These are phyloP conservation scores for Dicaeum eximium DNA, from an alignment of 2,113 vertebrate genomes.

Conservation along the genomic window DNA sequence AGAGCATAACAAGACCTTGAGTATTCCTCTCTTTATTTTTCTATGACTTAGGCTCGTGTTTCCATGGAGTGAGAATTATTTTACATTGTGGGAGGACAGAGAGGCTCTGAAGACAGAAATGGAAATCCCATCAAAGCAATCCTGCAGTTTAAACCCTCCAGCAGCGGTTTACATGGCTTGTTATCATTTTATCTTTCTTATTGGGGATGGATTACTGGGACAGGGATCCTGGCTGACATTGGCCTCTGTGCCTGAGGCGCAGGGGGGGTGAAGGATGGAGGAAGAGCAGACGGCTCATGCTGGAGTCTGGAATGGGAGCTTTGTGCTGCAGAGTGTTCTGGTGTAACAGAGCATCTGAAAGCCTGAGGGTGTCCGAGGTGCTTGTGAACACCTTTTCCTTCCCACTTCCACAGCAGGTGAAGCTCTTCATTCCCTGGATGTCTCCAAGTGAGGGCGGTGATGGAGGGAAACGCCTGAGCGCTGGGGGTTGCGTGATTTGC, in stretches of 20 bases:
- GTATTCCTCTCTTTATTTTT: slow-evolving; percentile 37
- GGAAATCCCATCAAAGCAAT: slow-evolving; percentile 15
- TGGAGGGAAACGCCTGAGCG: neutral
- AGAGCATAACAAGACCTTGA: slow-evolving; percentile 21
- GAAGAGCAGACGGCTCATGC: rapidly evolving
- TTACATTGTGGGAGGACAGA: neutral
- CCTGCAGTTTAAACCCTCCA: neutral
- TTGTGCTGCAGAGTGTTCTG: neutral
- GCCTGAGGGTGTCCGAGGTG: neutral
- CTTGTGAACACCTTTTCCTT: neutral
- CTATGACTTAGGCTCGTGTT: neutral
- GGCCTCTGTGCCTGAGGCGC: neutral
- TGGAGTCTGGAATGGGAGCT: neutral
- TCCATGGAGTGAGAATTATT: neutral
- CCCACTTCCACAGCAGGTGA: neutral
- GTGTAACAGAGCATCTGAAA: neutral
- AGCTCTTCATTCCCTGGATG: neutral
- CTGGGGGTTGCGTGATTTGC: neutral
- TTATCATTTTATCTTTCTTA: neutral
- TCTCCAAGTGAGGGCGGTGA: neutral
- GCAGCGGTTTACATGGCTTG: neutral
- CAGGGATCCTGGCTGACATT: rapidly evolving
- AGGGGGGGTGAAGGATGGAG: neutral
- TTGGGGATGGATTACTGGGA: neutral
- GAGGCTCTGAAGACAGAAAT: neutral